A percentile compares a stretch with the other conserved stretches of the same genome.
These are phyloP conservation scores for Seladonia tumulorum DNA, from an alignment of 2,888 invertebrate genomes.

Conservation along the genomic window DNA sequence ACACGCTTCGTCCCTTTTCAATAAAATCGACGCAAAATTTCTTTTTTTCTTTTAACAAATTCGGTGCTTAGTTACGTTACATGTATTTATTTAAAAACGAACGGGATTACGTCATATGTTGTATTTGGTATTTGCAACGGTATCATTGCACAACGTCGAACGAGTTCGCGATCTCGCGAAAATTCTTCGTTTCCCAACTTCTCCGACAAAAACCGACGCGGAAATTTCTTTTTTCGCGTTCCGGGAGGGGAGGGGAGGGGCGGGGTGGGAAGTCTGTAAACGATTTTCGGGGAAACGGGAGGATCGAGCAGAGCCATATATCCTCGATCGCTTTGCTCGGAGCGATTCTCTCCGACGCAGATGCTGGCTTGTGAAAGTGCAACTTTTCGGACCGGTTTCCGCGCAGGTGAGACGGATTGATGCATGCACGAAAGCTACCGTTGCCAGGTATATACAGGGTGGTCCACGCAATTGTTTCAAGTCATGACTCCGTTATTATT, in stretches of 20 bases:
- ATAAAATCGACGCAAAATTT: too few relatives aligned
- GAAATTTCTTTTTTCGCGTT: background rate
- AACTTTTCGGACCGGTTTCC: constrained; percentile 69
- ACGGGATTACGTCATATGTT: background rate
- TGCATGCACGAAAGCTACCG: constrained; percentile 48
- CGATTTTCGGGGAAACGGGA: constrained; percentile 4
- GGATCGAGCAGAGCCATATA: background rate
- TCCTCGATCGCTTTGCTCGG: constrained; percentile 30
- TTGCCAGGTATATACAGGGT: background rate
- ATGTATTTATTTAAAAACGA: background rate
- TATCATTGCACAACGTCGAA: background rate
- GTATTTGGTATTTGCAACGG: background rate
- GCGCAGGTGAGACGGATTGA: constrained; percentile 50
- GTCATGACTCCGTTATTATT: too few relatives aligned
- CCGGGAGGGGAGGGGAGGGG: background rate
- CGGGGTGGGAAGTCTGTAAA: background rate
- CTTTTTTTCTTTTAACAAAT: too few relatives aligned
- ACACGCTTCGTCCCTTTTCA: too few relatives aligned
- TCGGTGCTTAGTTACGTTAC: too few relatives aligned
- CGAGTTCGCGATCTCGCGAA: background rate
- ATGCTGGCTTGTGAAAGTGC: constrained; percentile 67
- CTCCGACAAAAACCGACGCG: background rate
- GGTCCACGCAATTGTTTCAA: too few relatives aligned
- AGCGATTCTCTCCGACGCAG: constrained; percentile 36
- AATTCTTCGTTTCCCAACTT: background rate